phyloP scores from a whole-genome alignment of 2,113 vertebrate species.

The Pluvialis apricaria region DNA sequence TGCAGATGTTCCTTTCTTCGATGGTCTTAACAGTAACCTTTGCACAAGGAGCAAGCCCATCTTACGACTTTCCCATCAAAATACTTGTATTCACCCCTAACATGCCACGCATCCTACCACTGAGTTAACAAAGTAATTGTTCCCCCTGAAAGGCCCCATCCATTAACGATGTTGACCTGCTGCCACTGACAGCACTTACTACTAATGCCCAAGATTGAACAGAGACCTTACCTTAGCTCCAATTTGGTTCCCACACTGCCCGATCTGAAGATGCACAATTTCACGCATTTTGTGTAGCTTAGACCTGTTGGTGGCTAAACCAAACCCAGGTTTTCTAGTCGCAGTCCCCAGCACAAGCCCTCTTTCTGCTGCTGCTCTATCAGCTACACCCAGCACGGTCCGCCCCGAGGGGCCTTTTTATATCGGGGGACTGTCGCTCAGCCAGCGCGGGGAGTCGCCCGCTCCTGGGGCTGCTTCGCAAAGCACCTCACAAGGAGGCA shows the following conservation, averaged over 20 bases:
- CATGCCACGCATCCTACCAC: background rate
- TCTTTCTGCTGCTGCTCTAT: background rate
- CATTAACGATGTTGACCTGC: background rate
- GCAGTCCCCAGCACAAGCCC: background rate
- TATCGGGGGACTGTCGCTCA: background rate
- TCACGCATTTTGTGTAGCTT: slow-evolving; percentile 84
- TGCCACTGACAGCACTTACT: background rate
- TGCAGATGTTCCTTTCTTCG: background rate
- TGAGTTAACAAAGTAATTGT: background rate
- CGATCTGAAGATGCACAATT: slow-evolving; percentile 96
- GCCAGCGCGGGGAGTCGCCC: slow-evolving; percentile 51
- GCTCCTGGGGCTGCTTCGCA: background rate
- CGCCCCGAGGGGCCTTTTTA: background rate
- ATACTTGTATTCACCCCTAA: background rate
- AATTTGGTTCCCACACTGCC: slow-evolving; percentile 98
- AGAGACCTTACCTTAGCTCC: slow-evolving; percentile 87
- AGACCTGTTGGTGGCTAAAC: background rate
- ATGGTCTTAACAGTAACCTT: background rate
- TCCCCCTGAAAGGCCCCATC: background rate
- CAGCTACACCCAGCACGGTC: background rate
- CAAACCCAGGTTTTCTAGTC: background rate
- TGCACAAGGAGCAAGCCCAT: background rate
- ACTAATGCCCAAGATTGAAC: fast-evolving
- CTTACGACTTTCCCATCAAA: background rate
- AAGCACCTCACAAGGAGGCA: background rate